Base-by-base conservation (phyloP, 2,888 invertebrate species). In the Hedychridium roseum region DNA sequence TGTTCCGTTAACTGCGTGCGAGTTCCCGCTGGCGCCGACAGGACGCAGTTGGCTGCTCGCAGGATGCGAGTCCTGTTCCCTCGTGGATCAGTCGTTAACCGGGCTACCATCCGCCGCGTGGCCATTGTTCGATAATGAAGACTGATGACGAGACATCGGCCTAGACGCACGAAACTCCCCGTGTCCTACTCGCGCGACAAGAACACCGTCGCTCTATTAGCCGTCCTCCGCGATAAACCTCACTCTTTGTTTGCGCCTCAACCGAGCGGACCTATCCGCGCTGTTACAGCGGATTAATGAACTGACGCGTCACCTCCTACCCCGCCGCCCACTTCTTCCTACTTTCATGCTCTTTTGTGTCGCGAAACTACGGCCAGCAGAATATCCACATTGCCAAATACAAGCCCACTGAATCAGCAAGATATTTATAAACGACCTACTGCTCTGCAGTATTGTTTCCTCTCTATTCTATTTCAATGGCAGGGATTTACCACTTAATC, bases 51-150 rank as follows among this genome's bases (percentile, higher is more conserved):
- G n/a, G n/a, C 54, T 51, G 55, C 49, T 42, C 51, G 54, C 39
- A 55, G 53, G 61, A 52, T 48, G 66, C 66, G 66, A n/a, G n/a
- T n/a, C n/a, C 60, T 58, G 68, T 60, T 63, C 55, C 42, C 40
- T 21, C 57, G 47, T 62, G 64, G 68, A 60, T 68, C 67, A 68
- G 67, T 64, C 66, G 70, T 70, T 70, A 70, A 66, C 64, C 63
- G 50, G n/a, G n/a, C n/a, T n/a, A n/a, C n/a, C n/a, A n/a, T n/a
- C n/a, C 60, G 60, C 50, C 42, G 50, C 56, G 53, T 37, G 48
- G 50, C 63, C 55, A 73, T 73, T 71, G 71, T 73, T 70, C 65
- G 60, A 51, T 73, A 71, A 73, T 71, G 71, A 73, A 73, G 75
- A 74, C 68, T 68, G 67, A 75, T 72, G 71, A 70, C 68, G 66